These are phyloP conservation scores for Brenthis ino DNA, from an alignment of 2,888 invertebrate genomes.

Conservation along the genomic window DNA sequence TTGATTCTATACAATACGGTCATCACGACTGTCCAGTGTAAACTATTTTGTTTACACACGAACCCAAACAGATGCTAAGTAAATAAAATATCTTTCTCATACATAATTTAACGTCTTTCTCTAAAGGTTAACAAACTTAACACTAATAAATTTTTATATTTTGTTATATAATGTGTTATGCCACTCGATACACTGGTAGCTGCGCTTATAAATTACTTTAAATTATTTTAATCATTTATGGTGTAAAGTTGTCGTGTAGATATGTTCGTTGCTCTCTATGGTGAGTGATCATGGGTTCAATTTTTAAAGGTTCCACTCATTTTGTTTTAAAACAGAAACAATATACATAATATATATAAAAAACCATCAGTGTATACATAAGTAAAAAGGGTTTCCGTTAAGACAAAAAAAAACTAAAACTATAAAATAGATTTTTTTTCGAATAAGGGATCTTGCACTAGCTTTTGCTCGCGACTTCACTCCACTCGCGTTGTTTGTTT, in stretches of 20 bases:
- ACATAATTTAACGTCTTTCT: background rate
- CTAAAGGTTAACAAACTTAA: slow-evolving; percentile 17
- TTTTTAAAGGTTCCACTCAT: no score
- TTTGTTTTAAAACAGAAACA: no score
- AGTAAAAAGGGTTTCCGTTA: background rate
- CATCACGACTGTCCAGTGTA: no score
- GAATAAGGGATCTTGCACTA: background rate
- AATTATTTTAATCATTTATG: slow-evolving; percentile 1
- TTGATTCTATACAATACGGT: no score
- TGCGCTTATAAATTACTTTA: slow-evolving; percentile 3
- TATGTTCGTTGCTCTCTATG: no score
- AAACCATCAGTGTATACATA: slow-evolving; percentile 5
- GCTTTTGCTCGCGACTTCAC: background rate
- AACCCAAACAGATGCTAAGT: no score
- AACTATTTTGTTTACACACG: no score
- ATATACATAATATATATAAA: background rate
- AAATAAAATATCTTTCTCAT: background rate
- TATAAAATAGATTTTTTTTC: background rate
- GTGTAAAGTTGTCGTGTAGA: background rate
- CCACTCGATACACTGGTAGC: slow-evolving; percentile 2
- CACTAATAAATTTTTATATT: slow-evolving; percentile 13
- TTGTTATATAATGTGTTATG: slow-evolving; percentile 24
- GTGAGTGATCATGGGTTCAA: no score
- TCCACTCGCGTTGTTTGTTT: background rate
- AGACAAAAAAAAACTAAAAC: background rate